phyloP scores from a whole-genome alignment of 2,888 invertebrate genomes.

The Oxytorus armatus region DNA sequence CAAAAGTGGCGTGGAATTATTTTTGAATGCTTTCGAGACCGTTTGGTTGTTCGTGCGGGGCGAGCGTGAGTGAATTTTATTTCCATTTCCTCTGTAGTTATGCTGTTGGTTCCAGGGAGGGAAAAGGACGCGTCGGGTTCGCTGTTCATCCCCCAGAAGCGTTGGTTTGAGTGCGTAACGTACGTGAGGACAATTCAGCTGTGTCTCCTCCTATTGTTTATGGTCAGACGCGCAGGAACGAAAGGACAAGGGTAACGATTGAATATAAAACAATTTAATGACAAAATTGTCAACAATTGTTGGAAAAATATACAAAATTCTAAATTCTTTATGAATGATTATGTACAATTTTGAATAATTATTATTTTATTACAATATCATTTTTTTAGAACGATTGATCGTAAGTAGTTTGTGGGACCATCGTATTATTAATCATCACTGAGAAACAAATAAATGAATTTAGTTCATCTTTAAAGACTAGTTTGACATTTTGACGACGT shows the following conservation, averaged over 20 bases:
- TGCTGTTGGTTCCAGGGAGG: not conserved
- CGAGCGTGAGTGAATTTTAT: constrained; percentile 60
- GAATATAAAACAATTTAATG: not conserved
- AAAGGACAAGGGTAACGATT: constrained; percentile 15
- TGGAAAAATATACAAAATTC: constrained; percentile 5
- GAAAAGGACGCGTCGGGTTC: not conserved
- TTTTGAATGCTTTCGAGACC: constrained; percentile 48
- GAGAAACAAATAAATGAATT: no score
- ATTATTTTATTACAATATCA: not conserved
- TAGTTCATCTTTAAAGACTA: no score
- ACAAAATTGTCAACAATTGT: no score
- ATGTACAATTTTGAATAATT: not conserved
- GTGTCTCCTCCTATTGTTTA: not conserved
- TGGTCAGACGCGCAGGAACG: not conserved
- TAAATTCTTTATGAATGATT: not conserved
- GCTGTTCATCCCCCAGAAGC: constrained; percentile 14
- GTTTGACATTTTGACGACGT: no score
- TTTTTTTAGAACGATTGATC: no score
- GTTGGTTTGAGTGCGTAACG: constrained; percentile 15
- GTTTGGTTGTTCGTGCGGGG: constrained; percentile 17
- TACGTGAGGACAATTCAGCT: constrained; percentile 38
- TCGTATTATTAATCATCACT: no score
- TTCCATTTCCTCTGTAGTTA: constrained; percentile 66
- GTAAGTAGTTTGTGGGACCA: no score
- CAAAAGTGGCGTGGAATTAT: constrained; percentile 42